Evolutionary conservation across 1,140 invertebrate species (phyloP), one percentile per base, ranked within the genome.

Genomic region (Choristoneura fumiferana): DNA sequence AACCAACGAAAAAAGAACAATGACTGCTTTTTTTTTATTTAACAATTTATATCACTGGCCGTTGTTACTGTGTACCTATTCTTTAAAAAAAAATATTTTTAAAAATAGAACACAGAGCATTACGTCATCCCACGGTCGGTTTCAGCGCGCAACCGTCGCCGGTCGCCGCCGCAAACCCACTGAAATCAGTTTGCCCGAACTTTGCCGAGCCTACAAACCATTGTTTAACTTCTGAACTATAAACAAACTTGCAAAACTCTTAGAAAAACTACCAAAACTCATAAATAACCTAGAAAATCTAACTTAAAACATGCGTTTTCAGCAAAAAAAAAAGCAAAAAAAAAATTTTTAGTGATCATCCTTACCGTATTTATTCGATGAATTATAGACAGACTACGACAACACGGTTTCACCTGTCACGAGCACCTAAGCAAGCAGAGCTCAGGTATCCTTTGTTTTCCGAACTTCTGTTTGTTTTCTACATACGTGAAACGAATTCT

Each of bases 401-500:
- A 54, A 67, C 71, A 67, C 58, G 57, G 58, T 58, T 69, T 67
- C 78, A 79, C 75, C 73, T 74, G 79, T 74, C 75, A 58, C 66
- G 67, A 64, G 71, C 81, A 87, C 74, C 80, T 87, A 78, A 82
- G 73, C 79, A 84, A 84, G 76, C 79, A 81, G 63, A 56, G 60
- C 57, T 78, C 67, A 62, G 62, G 67, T 70, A 78, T 78, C 79
- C 79, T 83, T 86, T 83, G 78, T 86, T 81, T 82, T 76, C 69
- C 57, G 49, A 65, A 75, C 67, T 76, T 66, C 43, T 80, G 70
- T 83, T 84, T 84, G 77, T 83, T 81, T 82, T 76, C 57, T 66
- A 63, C 68, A 68, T 72, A 76, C 76, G 73, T 76, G 66, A 74
- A 73, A 76, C 69, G 69, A 81, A 79, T 79, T 77, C 73, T 76